phyloP scores from a whole-genome alignment of 2,888 invertebrate genomes.

The Apotomis betuletana region DNA sequence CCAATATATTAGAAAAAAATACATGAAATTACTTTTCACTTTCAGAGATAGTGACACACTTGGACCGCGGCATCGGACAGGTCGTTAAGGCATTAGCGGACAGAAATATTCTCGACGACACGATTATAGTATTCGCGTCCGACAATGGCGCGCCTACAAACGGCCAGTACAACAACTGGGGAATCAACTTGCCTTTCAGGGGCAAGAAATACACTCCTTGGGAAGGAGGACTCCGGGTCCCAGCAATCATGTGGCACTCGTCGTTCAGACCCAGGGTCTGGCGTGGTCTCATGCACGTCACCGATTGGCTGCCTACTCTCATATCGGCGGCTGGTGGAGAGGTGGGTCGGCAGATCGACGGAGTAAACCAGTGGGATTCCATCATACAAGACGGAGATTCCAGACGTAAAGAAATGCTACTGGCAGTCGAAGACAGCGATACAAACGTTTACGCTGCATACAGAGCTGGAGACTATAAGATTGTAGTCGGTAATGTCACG shows the following conservation, averaged over 20 bases:
- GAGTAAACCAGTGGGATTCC: constrained; percentile 87
- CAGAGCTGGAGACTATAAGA: constrained; percentile 86
- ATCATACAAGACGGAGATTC: constrained; percentile 76
- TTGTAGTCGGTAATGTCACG: constrained; percentile 82
- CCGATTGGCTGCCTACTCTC: constrained; percentile 93
- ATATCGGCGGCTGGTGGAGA: constrained; percentile 69
- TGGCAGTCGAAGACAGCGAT: constrained; percentile 83
- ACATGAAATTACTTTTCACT: constrained; percentile 41
- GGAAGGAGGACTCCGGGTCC: constrained; percentile 93
- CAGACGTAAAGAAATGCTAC: constrained; percentile 81
- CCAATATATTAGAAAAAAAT: background rate
- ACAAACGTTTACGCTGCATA: constrained; percentile 79
- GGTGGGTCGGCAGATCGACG: constrained; percentile 80
- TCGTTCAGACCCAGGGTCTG: constrained; percentile 85
- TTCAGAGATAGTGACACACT: constrained; percentile 86
- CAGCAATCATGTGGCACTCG: constrained; percentile 87
- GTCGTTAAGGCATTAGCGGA: constrained; percentile 87
- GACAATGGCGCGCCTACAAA: constrained; percentile 94
- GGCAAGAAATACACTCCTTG: constrained; percentile 92
- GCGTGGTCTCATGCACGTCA: constrained; percentile 87
- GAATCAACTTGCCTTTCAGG: constrained; percentile 90
- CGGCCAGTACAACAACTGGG: constrained; percentile 89
- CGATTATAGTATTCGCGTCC: constrained; percentile 93
- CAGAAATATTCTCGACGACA: constrained; percentile 89
- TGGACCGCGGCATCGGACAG: constrained; percentile 92